Percentiles rank a stretch among this genome's conserved stretches.
Evolutionary conservation across 2,113 vertebrate genomes (phyloP).

Genomic region (Psophia crepitans): DNA sequence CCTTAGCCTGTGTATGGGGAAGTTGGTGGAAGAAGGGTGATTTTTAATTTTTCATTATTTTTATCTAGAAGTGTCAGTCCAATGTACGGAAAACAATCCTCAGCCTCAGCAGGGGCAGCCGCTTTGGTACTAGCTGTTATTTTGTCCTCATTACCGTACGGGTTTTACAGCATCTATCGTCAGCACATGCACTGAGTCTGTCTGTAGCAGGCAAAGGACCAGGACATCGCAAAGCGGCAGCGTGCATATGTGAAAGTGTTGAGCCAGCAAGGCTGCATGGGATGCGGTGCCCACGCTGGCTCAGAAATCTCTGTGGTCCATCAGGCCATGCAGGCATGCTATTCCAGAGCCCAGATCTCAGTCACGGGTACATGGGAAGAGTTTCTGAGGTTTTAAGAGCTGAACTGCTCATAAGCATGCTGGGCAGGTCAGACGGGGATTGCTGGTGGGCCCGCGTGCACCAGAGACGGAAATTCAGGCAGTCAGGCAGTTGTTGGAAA

Average conservation of each 20-base stretch:
- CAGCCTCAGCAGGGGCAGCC: neutral
- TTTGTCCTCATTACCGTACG: neutral
- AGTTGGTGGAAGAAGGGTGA: neutral
- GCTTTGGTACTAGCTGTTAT: neutral
- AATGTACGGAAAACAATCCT: neutral
- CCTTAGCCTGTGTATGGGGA: neutral
- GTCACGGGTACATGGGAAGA: neutral
- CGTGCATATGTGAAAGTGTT: accelerated
- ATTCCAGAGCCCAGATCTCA: neutral
- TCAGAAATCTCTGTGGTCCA: neutral
- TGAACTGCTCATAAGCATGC: neutral
- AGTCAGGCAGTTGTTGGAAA: accelerated
- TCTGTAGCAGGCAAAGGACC: neutral
- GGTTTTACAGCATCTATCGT: neutral
- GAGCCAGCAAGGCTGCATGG: neutral
- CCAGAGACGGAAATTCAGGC: accelerated
- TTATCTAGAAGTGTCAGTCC: neutral
- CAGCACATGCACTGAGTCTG: accelerated
- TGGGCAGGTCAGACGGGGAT: neutral
- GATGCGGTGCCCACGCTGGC: neutral
- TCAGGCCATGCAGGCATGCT: accelerated
- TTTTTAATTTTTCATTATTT: neutral
- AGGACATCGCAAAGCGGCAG: neutral
- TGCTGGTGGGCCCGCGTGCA: accelerated
- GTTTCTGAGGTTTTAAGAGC: neutral